Evolutionary conservation across 2,113 vertebrate genomes (phyloP).

Genomic region (Rana temporaria): DNA sequence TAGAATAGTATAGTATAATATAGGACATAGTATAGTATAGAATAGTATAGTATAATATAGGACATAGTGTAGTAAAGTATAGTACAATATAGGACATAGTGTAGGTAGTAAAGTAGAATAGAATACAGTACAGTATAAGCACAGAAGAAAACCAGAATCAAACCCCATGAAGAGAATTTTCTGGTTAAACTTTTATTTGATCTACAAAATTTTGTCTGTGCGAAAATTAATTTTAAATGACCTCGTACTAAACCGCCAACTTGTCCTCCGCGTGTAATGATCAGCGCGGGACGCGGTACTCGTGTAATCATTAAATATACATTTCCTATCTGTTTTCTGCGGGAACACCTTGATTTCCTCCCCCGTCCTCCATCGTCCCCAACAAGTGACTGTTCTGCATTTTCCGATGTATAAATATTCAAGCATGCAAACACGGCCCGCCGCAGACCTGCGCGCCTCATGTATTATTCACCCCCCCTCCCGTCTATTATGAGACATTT

Average conservation of each 20-base stretch:
- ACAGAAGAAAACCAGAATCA: too few relatives aligned
- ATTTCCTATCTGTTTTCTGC: constrained; percentile 59
- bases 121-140: too few relatives aligned
- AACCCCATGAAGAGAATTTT: too few relatives aligned
- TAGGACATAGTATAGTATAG: too few relatives aligned
- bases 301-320: constrained; percentile 72
- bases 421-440: constrained; percentile 75
- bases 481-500: constrained; percentile 75
- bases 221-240: constrained; percentile 54
- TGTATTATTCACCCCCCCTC: constrained; percentile 91
- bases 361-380: constrained; percentile 67
- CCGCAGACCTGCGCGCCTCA: constrained; percentile 83
- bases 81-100: too few relatives aligned
- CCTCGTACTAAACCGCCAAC: constrained; percentile 65
- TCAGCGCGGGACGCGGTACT: constrained; percentile 62
- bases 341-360: constrained; percentile 38
- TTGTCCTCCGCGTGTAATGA: constrained; percentile 78
- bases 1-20: too few relatives aligned
- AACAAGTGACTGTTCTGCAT: constrained; percentile 70
- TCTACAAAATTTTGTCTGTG: background rate
- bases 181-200: background rate
- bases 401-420: constrained; percentile 87
- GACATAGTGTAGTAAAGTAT: too few relatives aligned
- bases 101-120: too few relatives aligned
- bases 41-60: too few relatives aligned